Percentiles rank a stretch among this genome's conserved stretches.
phyloP scores from a whole-genome alignment of 2,888 invertebrate genomes.

The Adelognathus sp. region DNA sequence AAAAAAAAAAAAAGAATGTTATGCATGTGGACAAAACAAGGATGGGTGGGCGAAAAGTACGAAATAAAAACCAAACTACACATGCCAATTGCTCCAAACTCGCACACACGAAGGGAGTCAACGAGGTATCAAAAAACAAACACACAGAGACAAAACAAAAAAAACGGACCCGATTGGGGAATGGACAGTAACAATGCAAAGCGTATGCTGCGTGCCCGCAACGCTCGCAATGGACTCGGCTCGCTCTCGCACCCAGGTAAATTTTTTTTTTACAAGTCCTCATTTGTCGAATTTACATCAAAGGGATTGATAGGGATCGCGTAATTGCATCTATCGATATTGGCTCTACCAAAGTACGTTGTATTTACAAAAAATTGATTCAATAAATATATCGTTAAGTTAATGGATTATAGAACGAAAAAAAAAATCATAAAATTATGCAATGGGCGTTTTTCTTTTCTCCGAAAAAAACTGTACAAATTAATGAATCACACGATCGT shows the following conservation, averaged over 20 bases:
- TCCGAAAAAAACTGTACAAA: conserved; percentile 63
- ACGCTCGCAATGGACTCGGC: conserved; percentile 26
- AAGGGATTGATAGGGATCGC: background rate
- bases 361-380: conserved; percentile 60
- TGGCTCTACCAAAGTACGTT: conserved; percentile 42
- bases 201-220: conserved; percentile 43
- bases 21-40: conserved; percentile 36
- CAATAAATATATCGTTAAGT: conserved; percentile 56
- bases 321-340: too few species aligned
- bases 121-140: conserved; percentile 18
- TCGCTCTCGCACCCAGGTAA: conserved; percentile 24
- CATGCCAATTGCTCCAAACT: conserved; percentile 52
- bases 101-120: conserved; percentile 41
- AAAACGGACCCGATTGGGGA: background rate
- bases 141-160: conserved; percentile 44
- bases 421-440: conserved; percentile 52
- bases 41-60: conserved; percentile 34
- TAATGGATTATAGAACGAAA: conserved; percentile 40
- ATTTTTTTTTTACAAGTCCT: conserved; percentile 3
- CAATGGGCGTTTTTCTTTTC: conserved; percentile 40
- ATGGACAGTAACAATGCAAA: conserved; percentile 56
- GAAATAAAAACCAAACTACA: conserved; percentile 59
- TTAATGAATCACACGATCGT: conserved; percentile 56
- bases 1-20: conserved; percentile 51
- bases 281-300: background rate